Evolutionary conservation across 2,113 vertebrate species (phyloP), one percentile per base, ranked within the genome.

Genomic region (Leucoraja erinaceus): DNA sequence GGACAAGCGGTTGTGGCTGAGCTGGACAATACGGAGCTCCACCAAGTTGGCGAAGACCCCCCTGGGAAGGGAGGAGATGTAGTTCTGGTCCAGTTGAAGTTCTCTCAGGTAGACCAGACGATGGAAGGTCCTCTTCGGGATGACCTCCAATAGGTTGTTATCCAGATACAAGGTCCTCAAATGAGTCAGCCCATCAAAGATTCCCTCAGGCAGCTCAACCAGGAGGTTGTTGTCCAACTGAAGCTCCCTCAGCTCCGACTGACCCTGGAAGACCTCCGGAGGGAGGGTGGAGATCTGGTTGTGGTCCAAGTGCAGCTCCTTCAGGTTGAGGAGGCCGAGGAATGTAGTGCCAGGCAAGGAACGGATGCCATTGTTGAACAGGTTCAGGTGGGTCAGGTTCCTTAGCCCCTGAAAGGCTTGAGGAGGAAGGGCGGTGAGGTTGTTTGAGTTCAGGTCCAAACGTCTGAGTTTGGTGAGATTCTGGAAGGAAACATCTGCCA

Each of bases 401-500:
- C 77, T 22, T 8, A 95, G 76, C 0, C 93, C 70, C 31, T 94
- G 79, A 76, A 96, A 96, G 0, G 94, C 72, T 1, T 93, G 92
- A 0, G 33, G 70, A 47, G 93, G 76, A 1, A 95, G 72, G 2
- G 0, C 14, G 9, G 92, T 94, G 84, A 96, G 94, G 22, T 94
- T 94, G 56, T 96, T 96, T 47, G 47, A 93, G 56, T 95, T 94
- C 79, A 96, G 93, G 33, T 94, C 94, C 25, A 96, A 93, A 4
- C 94, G 93, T 14, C 28, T 79, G 79, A 96, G 81, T 0, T 61
- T 93, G 10, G 28, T 94, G 76, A 96, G 38, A 93, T 94, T 93
- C 0, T 93, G 93, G 72, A 96, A 96, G 28, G 94, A 28, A 1
- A 31, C 92, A 0, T 0, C 72, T 0, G 95, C 94, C 76, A 96